phyloP scores from a whole-genome alignment of 2,797 vertebrate genomes.

The Enteromius anoplus region DNA sequence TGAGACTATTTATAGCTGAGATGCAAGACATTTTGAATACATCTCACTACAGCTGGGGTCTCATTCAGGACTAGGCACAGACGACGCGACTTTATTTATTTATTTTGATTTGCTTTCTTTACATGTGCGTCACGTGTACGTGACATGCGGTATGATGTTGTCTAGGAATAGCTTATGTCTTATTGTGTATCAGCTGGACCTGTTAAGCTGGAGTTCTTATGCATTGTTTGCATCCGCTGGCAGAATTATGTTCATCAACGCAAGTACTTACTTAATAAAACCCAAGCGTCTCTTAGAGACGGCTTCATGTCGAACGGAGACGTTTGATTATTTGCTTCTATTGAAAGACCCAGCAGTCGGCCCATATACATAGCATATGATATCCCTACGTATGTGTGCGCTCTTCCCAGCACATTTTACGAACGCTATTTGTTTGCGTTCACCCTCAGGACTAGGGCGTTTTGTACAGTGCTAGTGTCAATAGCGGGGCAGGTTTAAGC shows the following conservation, averaged over 20 bases:
- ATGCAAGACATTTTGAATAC: slow-evolving; percentile 73
- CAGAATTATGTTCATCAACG: background rate
- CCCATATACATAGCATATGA: slow-evolving; percentile 5
- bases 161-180: slow-evolving; percentile 6
- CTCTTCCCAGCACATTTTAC: background rate
- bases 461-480: slow-evolving; percentile 21
- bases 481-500: slow-evolving; percentile 41
- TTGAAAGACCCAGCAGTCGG: background rate
- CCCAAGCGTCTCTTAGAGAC: background rate
- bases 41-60: slow-evolving; percentile 69
- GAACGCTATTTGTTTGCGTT: slow-evolving; percentile 5
- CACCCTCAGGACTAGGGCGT: slow-evolving; percentile 6
- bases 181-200: background rate
- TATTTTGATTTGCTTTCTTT: slow-evolving; percentile 10
- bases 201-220: background rate
- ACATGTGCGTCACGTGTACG: background rate
- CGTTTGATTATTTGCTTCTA: slow-evolving; percentile 7
- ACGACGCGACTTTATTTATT: slow-evolving; percentile 29
- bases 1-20: slow-evolving; percentile 74
- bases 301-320: background rate
- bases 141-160: slow-evolving; percentile 14
- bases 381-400: background rate
- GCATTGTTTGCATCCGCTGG: background rate
- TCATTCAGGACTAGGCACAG: slow-evolving; percentile 38
- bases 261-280: slow-evolving; percentile 11